Percentiles rank a stretch among this genome's conserved stretches.
phyloP scores from a whole-genome alignment of 92 coral and sea anemone genomes.

The Umimayanthus chanpuru region DNA sequence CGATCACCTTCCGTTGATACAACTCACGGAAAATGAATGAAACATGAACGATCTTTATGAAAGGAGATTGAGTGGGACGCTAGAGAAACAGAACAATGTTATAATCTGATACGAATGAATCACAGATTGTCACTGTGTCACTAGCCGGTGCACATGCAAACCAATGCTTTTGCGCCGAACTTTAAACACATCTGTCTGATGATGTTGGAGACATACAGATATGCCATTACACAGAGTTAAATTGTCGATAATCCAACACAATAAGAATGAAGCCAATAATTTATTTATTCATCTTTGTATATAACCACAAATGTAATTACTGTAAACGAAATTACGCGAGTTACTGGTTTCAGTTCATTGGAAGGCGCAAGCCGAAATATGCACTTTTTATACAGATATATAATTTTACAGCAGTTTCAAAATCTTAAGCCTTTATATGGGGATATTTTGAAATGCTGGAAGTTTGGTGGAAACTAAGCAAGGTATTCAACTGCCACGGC shows the following conservation, averaged over 20 bases:
- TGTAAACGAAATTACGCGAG: neutral
- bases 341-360: neutral
- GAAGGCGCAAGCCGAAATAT: neutral
- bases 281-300: slow-evolving; percentile 45
- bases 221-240: neutral
- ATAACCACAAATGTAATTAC: slow-evolving; percentile 7
- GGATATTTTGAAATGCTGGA: neutral
- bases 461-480: no score
- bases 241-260: neutral
- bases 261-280: slow-evolving; percentile 5
- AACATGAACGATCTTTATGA: neutral
- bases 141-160: neutral
- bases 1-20: neutral
- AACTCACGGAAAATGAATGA: neutral
- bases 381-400: slow-evolving; percentile 4
- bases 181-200: neutral
- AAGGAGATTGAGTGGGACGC: neutral
- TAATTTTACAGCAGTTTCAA: slow-evolving; percentile 11
- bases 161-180: neutral
- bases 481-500: neutral
- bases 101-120: neutral
- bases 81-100: neutral
- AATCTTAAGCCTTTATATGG: no score
- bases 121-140: neutral
- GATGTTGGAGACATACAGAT: neutral